phyloP scores from a whole-genome alignment of 2,113 vertebrate species.

The Riparia riparia region DNA sequence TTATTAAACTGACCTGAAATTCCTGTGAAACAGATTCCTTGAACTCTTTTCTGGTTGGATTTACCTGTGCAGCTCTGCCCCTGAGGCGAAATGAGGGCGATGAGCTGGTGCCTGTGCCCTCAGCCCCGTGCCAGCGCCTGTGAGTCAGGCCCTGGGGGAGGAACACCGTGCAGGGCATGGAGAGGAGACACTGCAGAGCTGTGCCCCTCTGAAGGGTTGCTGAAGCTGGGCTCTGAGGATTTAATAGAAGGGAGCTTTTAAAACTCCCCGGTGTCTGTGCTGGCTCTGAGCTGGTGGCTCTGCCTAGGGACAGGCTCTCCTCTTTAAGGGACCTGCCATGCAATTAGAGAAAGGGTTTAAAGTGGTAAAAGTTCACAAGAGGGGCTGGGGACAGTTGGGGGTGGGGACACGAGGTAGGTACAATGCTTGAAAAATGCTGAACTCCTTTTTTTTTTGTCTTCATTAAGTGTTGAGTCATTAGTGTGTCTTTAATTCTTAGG shows the following conservation, averaged over 20 bases:
- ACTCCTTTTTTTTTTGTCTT: not conserved
- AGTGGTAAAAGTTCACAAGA: not conserved
- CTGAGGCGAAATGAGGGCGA: accelerated
- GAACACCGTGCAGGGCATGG: not conserved
- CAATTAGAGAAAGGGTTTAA: not conserved
- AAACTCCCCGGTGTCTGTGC: accelerated
- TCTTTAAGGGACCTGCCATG: not conserved
- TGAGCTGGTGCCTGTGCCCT: not conserved
- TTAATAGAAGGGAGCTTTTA: not conserved
- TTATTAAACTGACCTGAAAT: not conserved
- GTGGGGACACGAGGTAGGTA: not conserved
- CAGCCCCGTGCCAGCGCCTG: not conserved
- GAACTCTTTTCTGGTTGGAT: not conserved
- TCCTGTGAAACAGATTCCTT: not conserved
- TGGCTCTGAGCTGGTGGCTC: not conserved
- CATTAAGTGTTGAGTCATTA: not conserved
- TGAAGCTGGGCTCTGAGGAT: not conserved
- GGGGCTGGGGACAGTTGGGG: not conserved
- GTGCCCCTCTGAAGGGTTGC: not conserved
- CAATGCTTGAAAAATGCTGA: not conserved
- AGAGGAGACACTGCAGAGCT: not conserved
- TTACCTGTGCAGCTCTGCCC: not conserved
- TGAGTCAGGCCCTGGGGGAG: not conserved
- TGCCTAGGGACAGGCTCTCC: not conserved
- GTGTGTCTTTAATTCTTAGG: not conserved